Percentiles rank a stretch among this genome's conserved stretches.
phyloP scores from a whole-genome alignment of 2,888 invertebrate species.

The Rhamphomyia laevipes region DNA sequence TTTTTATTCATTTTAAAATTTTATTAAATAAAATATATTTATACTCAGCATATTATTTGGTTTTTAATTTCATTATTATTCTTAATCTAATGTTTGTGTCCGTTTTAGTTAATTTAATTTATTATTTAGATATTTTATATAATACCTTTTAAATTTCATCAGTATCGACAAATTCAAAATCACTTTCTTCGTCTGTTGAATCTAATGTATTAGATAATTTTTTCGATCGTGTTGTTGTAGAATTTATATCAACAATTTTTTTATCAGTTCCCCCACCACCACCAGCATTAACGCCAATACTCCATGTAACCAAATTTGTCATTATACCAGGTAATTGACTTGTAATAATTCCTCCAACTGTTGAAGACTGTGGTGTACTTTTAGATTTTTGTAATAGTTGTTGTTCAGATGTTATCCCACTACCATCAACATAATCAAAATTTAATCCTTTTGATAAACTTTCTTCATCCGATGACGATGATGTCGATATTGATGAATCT shows the following conservation, averaged over 20 bases:
- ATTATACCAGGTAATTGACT: slow-evolving; percentile 17
- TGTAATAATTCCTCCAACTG: slow-evolving; percentile 21
- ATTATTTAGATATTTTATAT: slow-evolving; percentile 2
- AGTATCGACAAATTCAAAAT: slow-evolving; percentile 34
- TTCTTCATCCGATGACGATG: slow-evolving; percentile 35
- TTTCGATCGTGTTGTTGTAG: background rate
- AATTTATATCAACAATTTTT: background rate
- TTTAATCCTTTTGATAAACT: slow-evolving; percentile 32
- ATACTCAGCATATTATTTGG: no score
- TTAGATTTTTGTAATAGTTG: slow-evolving; percentile 11
- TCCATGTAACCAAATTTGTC: slow-evolving; percentile 27
- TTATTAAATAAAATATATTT: no score
- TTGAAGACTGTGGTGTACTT: slow-evolving; percentile 14
- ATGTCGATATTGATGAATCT: slow-evolving; percentile 31
- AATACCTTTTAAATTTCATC: slow-evolving; percentile 23
- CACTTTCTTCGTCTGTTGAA: slow-evolving; percentile 33
- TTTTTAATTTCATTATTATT: no score
- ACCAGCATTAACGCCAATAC: slow-evolving; percentile 9
- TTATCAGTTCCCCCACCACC: background rate
- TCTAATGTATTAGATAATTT: slow-evolving; percentile 1
- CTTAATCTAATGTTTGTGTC: no score
- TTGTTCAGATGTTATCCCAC: slow-evolving; percentile 3
- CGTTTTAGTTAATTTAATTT: no score
- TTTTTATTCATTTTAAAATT: no score
- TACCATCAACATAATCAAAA: slow-evolving; percentile 24